Conservation (phyloP, 2,113 vertebrate species). For the Peromyscus leucopus region DNA sequence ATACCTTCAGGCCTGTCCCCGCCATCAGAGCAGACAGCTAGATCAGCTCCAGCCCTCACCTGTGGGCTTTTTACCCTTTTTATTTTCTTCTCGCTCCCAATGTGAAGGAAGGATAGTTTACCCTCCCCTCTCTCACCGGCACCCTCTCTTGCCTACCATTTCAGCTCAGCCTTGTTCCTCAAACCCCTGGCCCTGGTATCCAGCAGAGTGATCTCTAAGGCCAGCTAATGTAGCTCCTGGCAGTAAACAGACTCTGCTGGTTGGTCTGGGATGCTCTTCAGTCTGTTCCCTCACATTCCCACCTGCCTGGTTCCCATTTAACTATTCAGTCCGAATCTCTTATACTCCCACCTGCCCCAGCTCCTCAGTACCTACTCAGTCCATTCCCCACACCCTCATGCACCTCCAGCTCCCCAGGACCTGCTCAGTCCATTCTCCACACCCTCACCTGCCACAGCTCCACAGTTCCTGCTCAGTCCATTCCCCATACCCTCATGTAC, state of each 20-base stretch:
- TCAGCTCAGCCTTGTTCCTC: not conserved
- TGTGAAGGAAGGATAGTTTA: not conserved
- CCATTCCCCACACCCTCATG: not conserved
- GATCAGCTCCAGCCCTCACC: not conserved
- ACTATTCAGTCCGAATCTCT: too few relatives aligned
- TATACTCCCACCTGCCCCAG: not conserved
- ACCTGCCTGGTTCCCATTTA: not conserved
- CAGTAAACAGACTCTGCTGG: not conserved
- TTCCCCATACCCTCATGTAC: too few relatives aligned
- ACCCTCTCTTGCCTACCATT: not conserved
- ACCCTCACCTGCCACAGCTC: too few relatives aligned
- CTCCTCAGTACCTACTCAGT: not conserved
- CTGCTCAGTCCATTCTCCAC: too few relatives aligned
- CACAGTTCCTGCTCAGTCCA: too few relatives aligned
- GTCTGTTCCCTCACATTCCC: too few relatives aligned
- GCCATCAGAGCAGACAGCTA: not conserved
- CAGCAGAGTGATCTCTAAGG: not conserved
- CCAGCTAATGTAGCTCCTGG: not conserved
- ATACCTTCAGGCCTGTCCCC: not conserved
- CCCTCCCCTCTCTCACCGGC: too few relatives aligned
- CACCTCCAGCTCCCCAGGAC: too few relatives aligned
- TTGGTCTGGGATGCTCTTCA: not conserved
- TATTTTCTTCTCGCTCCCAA: not conserved
- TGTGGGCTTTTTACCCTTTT: not conserved
- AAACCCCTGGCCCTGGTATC: not conserved